Percentiles rank a stretch among this genome's conserved stretches.
Conservation (phyloP, 2,888 invertebrate genomes). For the Drosophila falleni region DNA sequence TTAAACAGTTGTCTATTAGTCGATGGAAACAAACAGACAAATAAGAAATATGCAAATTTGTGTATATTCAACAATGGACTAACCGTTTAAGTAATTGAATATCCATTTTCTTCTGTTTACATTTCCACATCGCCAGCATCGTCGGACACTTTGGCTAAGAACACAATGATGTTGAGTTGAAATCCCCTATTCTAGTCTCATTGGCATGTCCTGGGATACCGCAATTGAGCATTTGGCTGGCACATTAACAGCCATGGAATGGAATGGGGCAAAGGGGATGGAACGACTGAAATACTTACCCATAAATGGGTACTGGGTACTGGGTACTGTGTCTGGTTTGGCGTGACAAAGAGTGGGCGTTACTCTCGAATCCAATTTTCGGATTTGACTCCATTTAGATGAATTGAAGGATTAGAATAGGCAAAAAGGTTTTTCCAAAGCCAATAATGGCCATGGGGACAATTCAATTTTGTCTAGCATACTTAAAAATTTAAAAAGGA, state of each 20-base stretch:
- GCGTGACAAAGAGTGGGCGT: constrained; percentile 74
- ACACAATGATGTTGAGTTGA: constrained; percentile 63
- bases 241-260: constrained; percentile 57
- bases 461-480: constrained; percentile 81
- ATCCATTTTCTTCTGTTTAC: constrained; percentile 85
- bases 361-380: constrained; percentile 80
- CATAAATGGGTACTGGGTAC: constrained; percentile 48
- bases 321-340: constrained; percentile 15
- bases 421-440: constrained; percentile 61
- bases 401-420: constrained; percentile 73
- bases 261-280: constrained; percentile 20
- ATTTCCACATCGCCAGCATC: constrained; percentile 62
- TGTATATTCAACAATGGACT: constrained; percentile 83
- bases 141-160: constrained; percentile 60
- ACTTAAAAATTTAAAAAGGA: constrained; percentile 76
- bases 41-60: constrained; percentile 85
- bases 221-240: constrained; percentile 81
- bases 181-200: constrained; percentile 69
- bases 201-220: constrained; percentile 81
- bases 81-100: constrained; percentile 86
- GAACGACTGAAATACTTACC: constrained; percentile 49
- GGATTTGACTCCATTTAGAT: constrained; percentile 80
- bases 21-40: constrained; percentile 60
- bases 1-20: constrained; percentile 32
- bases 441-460: constrained; percentile 69